These are phyloP conservation scores for Globia sparganii DNA, from an alignment of 2,888 invertebrate species.

Conservation along the genomic window DNA sequence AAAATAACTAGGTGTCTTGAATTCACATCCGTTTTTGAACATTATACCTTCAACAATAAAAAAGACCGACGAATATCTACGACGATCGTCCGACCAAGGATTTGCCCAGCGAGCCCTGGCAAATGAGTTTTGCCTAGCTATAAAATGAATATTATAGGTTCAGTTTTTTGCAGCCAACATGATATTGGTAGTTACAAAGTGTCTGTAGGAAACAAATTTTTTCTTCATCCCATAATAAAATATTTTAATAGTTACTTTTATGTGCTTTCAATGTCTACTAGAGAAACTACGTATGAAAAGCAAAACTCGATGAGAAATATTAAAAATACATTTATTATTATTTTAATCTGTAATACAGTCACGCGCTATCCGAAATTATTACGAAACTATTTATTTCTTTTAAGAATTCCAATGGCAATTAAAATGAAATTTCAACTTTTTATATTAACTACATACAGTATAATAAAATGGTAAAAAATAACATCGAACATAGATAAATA, in stretches of 20 bases:
- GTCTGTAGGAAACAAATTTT: neutral
- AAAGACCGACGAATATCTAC: neutral
- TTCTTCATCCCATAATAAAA: constrained; percentile 5
- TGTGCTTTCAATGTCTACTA: neutral
- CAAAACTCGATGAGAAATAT: constrained; percentile 1
- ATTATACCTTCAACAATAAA: neutral
- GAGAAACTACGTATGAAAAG: neutral
- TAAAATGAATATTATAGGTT: neutral
- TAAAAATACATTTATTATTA: constrained; percentile 11
- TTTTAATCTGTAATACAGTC: constrained; percentile 24
- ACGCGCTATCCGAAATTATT: constrained; percentile 28
- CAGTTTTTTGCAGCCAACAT: neutral
- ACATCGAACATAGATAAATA: constrained; percentile 13
- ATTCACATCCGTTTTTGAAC: neutral
- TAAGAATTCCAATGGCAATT: constrained; percentile 30
- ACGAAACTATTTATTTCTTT: constrained; percentile 32
- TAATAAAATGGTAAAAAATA: constrained; percentile 2
- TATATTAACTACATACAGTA: neutral
- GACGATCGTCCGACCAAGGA: neutral
- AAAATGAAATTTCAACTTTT: constrained; percentile 48
- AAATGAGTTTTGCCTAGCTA: neutral
- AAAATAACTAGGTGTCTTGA: neutral
- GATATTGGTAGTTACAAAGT: neutral
- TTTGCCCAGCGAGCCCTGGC: neutral
- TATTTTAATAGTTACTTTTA: neutral